These are phyloP conservation scores for Neolamprologus fasciatus DNA, from an alignment of 2,113 vertebrate species.

Conservation along the genomic window DNA sequence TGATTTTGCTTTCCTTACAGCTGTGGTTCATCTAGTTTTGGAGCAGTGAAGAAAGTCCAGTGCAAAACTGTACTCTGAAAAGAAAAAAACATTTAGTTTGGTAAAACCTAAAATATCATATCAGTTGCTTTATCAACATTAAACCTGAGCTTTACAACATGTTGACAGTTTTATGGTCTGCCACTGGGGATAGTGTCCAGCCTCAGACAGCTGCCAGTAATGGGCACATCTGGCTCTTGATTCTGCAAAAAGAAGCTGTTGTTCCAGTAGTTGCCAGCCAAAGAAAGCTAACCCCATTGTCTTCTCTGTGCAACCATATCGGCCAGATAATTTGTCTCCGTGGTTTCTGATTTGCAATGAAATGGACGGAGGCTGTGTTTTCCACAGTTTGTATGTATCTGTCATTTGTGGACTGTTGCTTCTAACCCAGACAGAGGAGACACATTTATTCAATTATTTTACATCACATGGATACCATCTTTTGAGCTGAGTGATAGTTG, in stretches of 20 bases:
- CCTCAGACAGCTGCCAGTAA: conserved; percentile 8
- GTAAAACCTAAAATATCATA: not conserved
- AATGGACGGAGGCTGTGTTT: not conserved
- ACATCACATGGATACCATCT: not conserved
- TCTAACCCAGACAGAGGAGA: not conserved
- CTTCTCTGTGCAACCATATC: conserved; percentile 4
- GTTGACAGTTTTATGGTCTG: conserved; percentile 10
- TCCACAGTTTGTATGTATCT: not conserved
- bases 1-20: not conserved
- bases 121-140: conserved; percentile 6
- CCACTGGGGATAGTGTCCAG: not conserved
- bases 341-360: not conserved
- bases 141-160: not conserved
- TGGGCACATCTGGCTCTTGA: conserved; percentile 31
- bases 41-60: not conserved
- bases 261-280: conserved; percentile 7
- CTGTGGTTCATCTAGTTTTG: not conserved
- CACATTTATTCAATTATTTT: not conserved
- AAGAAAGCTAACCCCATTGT: conserved; percentile 18
- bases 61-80: not conserved
- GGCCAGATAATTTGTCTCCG: not conserved
- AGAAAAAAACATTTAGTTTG: not conserved
- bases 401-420: not conserved
- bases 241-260: not conserved
- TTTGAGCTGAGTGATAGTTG: not conserved